Evolutionary conservation across 2,113 vertebrate genomes (phyloP).

Genomic region (Zapornia atra): DNA sequence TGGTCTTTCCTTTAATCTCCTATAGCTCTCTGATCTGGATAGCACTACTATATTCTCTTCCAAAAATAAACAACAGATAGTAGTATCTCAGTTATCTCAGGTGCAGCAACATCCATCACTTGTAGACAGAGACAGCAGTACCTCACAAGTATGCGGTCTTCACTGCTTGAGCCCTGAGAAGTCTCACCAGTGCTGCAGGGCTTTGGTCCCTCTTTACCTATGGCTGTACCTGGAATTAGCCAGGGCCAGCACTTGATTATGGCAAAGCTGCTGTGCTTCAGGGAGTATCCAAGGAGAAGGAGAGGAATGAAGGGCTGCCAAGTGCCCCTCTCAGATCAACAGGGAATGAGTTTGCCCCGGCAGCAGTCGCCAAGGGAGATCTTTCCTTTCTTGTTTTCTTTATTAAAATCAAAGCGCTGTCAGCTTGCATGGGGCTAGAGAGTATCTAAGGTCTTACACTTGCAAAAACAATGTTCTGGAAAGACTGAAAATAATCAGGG

Average conservation of each 20-base stretch:
- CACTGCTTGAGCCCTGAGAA: background rate
- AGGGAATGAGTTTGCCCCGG: background rate
- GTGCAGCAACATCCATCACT: background rate
- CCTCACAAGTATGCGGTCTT: background rate
- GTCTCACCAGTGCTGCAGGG: background rate
- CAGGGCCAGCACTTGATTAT: background rate
- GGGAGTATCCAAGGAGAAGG: background rate
- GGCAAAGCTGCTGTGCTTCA: background rate
- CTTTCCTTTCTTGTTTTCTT: background rate
- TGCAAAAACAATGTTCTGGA: background rate
- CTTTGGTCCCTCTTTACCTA: background rate
- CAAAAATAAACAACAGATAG: background rate
- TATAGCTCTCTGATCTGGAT: background rate
- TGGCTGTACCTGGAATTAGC: background rate
- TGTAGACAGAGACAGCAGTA: background rate
- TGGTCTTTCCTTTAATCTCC: background rate
- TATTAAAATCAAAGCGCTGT: background rate
- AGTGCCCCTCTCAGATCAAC: background rate
- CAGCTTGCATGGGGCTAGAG: background rate
- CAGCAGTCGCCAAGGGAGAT: background rate
- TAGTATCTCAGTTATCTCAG: background rate
- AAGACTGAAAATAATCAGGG: background rate
- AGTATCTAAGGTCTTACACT: background rate
- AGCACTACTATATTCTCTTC: background rate
- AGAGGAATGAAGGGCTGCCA: background rate